Evolutionary conservation across 2,888 invertebrate species (phyloP), one percentile per base, ranked within the genome.

Genomic region (Cryptophagus acutangulus): DNA sequence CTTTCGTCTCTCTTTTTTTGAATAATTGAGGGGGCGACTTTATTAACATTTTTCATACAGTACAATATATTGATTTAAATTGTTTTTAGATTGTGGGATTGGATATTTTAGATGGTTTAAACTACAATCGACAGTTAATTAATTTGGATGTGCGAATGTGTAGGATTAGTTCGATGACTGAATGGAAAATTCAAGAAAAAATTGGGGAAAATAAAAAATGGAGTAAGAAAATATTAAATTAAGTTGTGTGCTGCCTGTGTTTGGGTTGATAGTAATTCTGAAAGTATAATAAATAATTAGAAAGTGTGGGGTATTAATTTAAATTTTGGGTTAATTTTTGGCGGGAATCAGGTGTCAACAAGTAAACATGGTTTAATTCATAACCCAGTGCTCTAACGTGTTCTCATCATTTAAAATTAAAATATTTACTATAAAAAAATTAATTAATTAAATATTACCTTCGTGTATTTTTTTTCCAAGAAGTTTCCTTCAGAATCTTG

Each of bases 121-220:
- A 52, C 14, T 41, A 38, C 12, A 65, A 65, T 40, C 46, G 33
- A 9, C 53, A 48, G 2, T 16, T 66, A 9, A 54, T 40, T 26
- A 54, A 53, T 42, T 41, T 65, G n/a, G 65, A 66, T 48, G 35
- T 62, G 31, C 46, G 65, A 42, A 63, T 63, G 60, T 59, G 61
- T 36, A 51, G 45, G 39, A 50, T 63, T 14, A 39, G 41, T 6
- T 47, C 57, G 3, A 47, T 51, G 17, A 41, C 48, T 4, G 59
- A 59, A 29, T 49, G 54, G 17, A 40, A 50, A 38, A 61, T 64
- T 40, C 51, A 56, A 20, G 36, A 54, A 28, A 41, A 45, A 41
- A 36, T 63, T 13, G 17, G 48, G 30, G 43, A 46, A 35, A 57
- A 57, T 35, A 43, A 17, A 25, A 28, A 28, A 28, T n/a, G n/a